Percentiles rank a stretch among this genome's conserved stretches.
Conservation (phyloP, 2,113 vertebrate species). For the Oreochromis aureus region DNA sequence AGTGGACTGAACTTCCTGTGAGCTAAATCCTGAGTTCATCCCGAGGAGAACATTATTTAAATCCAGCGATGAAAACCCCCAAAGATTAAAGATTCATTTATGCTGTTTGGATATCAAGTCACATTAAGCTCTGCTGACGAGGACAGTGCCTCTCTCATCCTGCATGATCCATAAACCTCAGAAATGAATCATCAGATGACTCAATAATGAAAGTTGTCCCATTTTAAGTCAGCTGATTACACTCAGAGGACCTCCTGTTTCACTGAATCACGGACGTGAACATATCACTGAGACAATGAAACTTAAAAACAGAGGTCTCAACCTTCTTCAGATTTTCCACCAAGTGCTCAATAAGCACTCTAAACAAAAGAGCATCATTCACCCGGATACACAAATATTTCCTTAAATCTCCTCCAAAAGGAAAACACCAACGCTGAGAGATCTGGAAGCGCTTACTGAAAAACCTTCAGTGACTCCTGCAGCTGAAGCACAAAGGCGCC, state of each 20-base stretch:
- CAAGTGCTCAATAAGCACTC: not conserved
- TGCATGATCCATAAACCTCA: not conserved
- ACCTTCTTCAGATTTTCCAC: not conserved
- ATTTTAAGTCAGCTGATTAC: not conserved
- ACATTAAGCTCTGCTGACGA: not conserved
- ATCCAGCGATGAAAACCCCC: not conserved
- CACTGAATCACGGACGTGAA: not conserved
- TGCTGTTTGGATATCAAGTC: not conserved
- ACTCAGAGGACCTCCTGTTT: not conserved
- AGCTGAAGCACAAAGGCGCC: not conserved
- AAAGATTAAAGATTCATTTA: not conserved
- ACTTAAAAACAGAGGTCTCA: not conserved
- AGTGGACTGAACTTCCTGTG: not conserved
- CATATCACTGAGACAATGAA: not conserved
- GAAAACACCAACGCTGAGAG: not conserved
- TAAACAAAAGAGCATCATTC: not conserved
- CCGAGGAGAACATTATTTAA: not conserved
- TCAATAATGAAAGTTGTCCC: not conserved
- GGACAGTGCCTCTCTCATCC: not conserved
- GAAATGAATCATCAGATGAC: not conserved
- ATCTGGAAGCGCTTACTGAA: not conserved
- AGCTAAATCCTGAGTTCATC: not conserved
- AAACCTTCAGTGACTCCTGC: not conserved
- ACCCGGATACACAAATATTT: accelerated
- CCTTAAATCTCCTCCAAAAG: not conserved